These are phyloP conservation scores for Siphlonurus alternatus DNA, from an alignment of 2,888 invertebrate genomes.

Conservation along the genomic window DNA sequence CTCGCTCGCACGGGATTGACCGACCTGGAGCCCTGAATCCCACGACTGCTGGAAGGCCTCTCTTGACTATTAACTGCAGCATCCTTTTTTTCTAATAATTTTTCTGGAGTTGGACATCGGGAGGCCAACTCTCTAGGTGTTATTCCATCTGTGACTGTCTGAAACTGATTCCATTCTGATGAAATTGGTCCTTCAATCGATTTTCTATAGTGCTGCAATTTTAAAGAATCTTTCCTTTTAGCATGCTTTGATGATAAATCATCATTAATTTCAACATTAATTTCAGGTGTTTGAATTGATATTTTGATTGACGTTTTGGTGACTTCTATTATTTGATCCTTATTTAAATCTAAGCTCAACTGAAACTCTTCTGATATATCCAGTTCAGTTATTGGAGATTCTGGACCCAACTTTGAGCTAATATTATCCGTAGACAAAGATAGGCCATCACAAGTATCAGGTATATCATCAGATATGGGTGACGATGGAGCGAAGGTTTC, in stretches of 20 bases:
- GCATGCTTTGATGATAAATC: neutral
- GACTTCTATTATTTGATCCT: neutral
- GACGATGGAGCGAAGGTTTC: neutral
- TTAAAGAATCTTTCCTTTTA: neutral
- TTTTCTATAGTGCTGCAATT: neutral
- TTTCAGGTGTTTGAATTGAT: neutral
- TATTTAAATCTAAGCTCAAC: neutral
- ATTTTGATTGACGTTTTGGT: neutral
- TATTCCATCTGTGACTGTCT: neutral
- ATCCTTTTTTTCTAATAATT: no score
- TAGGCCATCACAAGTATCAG: neutral
- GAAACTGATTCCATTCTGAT: neutral
- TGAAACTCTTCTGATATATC: neutral
- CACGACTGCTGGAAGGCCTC: neutral
- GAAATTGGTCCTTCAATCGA: neutral
- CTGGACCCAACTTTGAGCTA: neutral
- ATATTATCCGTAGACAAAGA: neutral
- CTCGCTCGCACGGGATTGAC: constrained; percentile 24
- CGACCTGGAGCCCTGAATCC: constrained; percentile 17
- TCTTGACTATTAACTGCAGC: neutral
- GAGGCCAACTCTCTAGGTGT: neutral
- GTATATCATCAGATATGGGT: neutral
- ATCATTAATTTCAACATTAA: neutral
- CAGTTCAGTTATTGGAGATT: neutral
- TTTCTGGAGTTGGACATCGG: neutral